Base-by-base conservation (phyloP, 2,888 invertebrate species). In the Julus scandinavius region DNA sequence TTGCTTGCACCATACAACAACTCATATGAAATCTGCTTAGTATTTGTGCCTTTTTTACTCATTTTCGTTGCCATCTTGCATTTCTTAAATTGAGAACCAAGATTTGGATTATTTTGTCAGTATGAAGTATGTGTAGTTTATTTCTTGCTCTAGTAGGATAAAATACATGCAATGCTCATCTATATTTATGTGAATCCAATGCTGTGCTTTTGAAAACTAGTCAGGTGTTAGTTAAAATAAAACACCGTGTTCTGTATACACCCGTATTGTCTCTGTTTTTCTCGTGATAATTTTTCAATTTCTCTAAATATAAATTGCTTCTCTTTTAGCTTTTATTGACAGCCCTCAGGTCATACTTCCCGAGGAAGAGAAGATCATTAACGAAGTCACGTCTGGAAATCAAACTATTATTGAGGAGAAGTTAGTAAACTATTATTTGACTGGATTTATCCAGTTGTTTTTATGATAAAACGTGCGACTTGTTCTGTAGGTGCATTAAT, bases 301-400 rank as follows among this genome's bases (percentile, higher is more conserved):
- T 11, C 20, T 86, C 29, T 86, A 1, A 38, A 50, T 49, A 45
- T 49, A 54, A 9, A 41, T 80, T 29, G 29, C 85, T 40, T 85
- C 17, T 50, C 6, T 49, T 86, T 49, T 88, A 90, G 90, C 88
- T 86, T 58, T 90, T 41, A 89, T 92, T 87, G 92, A 92, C 88
- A 90, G 90, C 87, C 93, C 94, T 11, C 93, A 93, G 90, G 91
- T 94, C 88, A 91, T 94, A 87, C 92, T 94, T 84, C 93, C 94
- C 2, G 93, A 94, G 89, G 93, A 94, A 89, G 94, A 94, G 91
- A 94, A 94, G 90, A 93, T 94, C 45, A 92, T 94, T 58, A 91
- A 94, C 83, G 94, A 94, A 91, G 93, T 93, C 90, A 91, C 92
- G 15, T 91, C 91, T 87, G 93, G 92, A 29, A 91, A 92, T 88